Evolutionary conservation across 2,113 vertebrate genomes (phyloP), one percentile per base, ranked within the genome.

Genomic region (Periophthalmodon schlosseri): DNA sequence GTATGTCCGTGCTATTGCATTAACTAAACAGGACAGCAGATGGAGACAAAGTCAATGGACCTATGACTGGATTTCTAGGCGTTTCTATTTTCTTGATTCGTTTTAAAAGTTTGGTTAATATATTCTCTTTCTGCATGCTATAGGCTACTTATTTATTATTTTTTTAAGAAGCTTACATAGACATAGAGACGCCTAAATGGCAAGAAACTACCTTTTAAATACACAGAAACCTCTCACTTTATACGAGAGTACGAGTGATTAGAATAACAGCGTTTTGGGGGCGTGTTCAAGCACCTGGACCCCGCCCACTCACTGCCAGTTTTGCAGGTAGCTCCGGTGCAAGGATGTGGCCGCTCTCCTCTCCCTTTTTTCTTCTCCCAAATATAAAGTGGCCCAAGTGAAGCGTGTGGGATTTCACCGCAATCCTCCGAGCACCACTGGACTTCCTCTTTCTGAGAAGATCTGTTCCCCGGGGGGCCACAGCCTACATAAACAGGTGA

Each of bases 231-330:
- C 9, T 39, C 63, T 39, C 18, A n/a, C 18, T 11, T 13, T 36
- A 4, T 4, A 5, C 15, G 14, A 16, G 1, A 5, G 16, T 16
- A 20, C 28, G 10, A 1, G 14, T 0, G 2, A 64, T 64, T 36
- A 64, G 15, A 18, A 39, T 23, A 3, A 21, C 23, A 15, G 36
- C 20, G 16, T 13, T 44, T 33, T 18, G 0, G n/a, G 73, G 78
- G 79, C 63, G 72, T 79, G 74, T 20, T 66, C 66, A 33, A 14
- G 24, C 46, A 61, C 0, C 47, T 33, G 23, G 60, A 54, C 68
- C 49, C 78, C 82, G 67, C 87, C 88, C 79, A 70, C 74, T 68
- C 77, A 46, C 34, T 4, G 1, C 23, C 34, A 21, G 5, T 46
- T 24, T 57, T 28, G 15, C 65, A 12, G 78, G 39, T 68, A 46